These are phyloP conservation scores for Augochlorella aurata DNA, from an alignment of 2,888 invertebrate species.

Conservation along the genomic window DNA sequence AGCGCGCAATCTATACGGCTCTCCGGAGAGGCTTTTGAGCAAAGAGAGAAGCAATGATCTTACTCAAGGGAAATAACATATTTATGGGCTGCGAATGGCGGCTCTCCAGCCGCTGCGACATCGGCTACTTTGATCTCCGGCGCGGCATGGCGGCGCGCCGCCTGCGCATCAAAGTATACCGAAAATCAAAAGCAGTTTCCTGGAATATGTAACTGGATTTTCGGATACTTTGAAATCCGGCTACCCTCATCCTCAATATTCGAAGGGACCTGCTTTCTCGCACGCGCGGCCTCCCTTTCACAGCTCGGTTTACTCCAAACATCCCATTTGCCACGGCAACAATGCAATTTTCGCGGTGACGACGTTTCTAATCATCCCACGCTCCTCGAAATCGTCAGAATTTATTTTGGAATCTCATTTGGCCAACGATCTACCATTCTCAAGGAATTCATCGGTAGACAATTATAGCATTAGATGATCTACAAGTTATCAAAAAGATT, in stretches of 20 bases:
- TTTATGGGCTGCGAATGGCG: constrained; percentile 48
- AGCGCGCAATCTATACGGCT: constrained; percentile 37
- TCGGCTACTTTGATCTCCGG: constrained; percentile 32
- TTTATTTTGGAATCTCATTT: too few relatives aligned
- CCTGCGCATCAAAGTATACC: constrained; percentile 18
- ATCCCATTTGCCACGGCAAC: neutral
- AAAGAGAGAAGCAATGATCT: constrained; percentile 46
- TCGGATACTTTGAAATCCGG: neutral
- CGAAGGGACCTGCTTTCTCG: neutral
- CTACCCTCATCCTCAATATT: neutral
- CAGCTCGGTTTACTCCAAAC: neutral
- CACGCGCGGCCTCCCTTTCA: neutral
- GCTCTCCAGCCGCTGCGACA: constrained; percentile 19
- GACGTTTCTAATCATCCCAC: too few relatives aligned
- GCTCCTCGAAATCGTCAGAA: too few relatives aligned
- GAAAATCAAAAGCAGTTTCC: constrained; percentile 24
- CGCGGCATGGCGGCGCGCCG: neutral
- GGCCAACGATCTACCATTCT: too few relatives aligned
- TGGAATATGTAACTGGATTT: constrained; percentile 17
- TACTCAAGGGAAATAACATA: constrained; percentile 51
- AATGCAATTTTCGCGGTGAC: too few relatives aligned
- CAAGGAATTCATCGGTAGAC: too few relatives aligned
- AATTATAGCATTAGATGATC: too few relatives aligned
- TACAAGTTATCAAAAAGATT: too few relatives aligned
- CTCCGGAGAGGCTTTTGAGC: constrained; percentile 30